phyloP scores from a whole-genome alignment of 1,140 invertebrate genomes.

The Bombus superbus region DNA sequence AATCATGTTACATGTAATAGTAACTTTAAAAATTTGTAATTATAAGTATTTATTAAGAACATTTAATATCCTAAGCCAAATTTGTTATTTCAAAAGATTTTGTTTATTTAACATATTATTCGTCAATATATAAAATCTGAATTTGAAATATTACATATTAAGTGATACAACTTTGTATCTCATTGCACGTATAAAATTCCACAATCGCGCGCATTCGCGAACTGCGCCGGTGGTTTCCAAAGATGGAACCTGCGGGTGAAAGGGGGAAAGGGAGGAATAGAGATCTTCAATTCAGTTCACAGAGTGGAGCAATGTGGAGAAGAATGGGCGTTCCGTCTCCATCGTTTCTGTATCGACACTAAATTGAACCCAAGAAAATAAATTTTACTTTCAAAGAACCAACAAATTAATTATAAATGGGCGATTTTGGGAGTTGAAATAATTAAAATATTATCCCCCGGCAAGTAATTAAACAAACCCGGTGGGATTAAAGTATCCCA shows the following conservation, averaged over 20 bases:
- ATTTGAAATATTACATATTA: not conserved
- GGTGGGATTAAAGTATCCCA: conserved; percentile 20
- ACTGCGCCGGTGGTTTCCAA: conserved; percentile 34
- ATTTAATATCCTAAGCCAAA: not conserved
- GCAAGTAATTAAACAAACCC: conserved; percentile 24
- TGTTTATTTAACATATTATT: conserved; percentile 5
- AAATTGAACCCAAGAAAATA: conserved; percentile 30
- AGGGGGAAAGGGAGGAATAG: conserved; percentile 36
- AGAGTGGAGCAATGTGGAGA: conserved; percentile 55
- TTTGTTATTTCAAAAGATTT: not conserved
- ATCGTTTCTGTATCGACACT: conserved; percentile 43
- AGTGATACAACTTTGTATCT: conserved; percentile 12
- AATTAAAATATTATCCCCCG: conserved; percentile 42
- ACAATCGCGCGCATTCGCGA: conserved; percentile 43
- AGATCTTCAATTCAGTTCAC: conserved; percentile 67
- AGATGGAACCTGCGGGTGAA: conserved; percentile 24
- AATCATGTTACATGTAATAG: not conserved
- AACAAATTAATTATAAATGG: conserved; percentile 50
- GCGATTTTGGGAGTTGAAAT: conserved; percentile 33
- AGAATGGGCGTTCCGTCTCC: conserved; percentile 58
- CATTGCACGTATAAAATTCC: conserved; percentile 14
- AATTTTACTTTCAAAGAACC: conserved; percentile 27
- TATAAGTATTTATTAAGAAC: not conserved
- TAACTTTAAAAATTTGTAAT: not conserved
- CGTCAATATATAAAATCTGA: not conserved